Evolutionary conservation across 2,113 vertebrate genomes (phyloP).

Genomic region (Brienomyrus longianalis): DNA sequence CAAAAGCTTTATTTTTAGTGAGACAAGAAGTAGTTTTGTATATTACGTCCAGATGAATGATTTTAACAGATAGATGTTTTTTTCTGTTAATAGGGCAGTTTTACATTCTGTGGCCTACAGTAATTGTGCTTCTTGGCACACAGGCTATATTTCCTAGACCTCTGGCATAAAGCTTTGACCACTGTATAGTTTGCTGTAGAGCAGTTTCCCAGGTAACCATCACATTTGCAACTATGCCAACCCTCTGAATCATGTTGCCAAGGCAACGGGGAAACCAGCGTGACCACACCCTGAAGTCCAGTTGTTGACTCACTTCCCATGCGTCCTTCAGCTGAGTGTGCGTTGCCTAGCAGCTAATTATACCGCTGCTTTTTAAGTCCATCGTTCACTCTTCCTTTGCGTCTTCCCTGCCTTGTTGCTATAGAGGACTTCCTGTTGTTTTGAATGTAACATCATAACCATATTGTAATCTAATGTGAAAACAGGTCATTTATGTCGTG

Average conservation of each 20-base stretch:
- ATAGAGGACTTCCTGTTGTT: conserved; percentile 3
- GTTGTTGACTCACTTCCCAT: conserved; percentile 49
- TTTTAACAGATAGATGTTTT: background rate
- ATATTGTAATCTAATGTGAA: conserved; percentile 3
- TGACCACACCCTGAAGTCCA: conserved; percentile 54
- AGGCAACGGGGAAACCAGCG: conserved; percentile 42
- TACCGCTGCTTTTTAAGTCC: background rate
- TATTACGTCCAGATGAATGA: background rate
- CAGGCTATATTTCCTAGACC: conserved; percentile 12
- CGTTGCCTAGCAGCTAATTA: background rate
- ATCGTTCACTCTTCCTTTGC: background rate
- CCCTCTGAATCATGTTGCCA: conserved; percentile 47
- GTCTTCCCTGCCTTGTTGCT: background rate
- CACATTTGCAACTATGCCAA: conserved; percentile 31
- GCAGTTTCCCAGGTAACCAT: conserved; percentile 52
- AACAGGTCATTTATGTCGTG: background rate
- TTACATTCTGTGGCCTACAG: background rate
- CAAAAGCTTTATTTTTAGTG: background rate
- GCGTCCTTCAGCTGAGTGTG: background rate
- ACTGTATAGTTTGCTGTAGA: conserved; percentile 43
- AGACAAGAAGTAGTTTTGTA: background rate
- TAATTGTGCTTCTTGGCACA: background rate
- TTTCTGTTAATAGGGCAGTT: background rate
- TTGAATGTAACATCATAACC: background rate
- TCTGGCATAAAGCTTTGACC: conserved; percentile 38